Conservation (phyloP, 2,113 vertebrate genomes). For the Ptyas mucosa region DNA sequence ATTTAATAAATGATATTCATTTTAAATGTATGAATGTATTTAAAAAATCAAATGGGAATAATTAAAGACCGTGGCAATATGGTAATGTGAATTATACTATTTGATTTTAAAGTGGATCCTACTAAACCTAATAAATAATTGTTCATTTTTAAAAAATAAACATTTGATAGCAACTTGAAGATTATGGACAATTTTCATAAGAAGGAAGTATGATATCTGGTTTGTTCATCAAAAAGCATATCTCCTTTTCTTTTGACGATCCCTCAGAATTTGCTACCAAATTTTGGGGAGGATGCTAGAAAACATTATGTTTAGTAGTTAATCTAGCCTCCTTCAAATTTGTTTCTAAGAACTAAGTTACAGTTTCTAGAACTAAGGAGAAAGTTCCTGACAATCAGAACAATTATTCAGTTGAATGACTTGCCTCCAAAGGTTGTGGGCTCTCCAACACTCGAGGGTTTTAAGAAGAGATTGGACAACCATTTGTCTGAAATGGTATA, state of each 20-base stretch:
- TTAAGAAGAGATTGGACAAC: neutral
- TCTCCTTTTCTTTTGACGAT: neutral
- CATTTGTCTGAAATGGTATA: neutral
- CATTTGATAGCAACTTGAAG: neutral
- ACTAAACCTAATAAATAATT: neutral
- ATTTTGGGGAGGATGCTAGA: neutral
- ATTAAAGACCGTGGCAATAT: neutral
- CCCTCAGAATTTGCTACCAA: neutral
- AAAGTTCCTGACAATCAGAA: neutral
- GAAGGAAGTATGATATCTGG: neutral
- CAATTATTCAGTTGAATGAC: neutral
- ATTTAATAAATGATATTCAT: neutral
- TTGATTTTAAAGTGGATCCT: neutral
- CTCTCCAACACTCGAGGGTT: neutral
- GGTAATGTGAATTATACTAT: neutral
- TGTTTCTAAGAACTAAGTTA: neutral
- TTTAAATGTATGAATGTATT: neutral
- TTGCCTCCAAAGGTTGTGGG: neutral
- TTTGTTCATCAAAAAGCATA: neutral
- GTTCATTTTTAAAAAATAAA: neutral
- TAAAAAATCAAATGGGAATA: neutral
- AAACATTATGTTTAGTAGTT: neutral
- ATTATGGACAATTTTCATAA: neutral
- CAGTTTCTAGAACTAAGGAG: neutral
- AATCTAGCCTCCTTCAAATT: neutral